phyloP scores from a whole-genome alignment of 2,797 vertebrate species.

The Triplophysa yarkandensis region DNA sequence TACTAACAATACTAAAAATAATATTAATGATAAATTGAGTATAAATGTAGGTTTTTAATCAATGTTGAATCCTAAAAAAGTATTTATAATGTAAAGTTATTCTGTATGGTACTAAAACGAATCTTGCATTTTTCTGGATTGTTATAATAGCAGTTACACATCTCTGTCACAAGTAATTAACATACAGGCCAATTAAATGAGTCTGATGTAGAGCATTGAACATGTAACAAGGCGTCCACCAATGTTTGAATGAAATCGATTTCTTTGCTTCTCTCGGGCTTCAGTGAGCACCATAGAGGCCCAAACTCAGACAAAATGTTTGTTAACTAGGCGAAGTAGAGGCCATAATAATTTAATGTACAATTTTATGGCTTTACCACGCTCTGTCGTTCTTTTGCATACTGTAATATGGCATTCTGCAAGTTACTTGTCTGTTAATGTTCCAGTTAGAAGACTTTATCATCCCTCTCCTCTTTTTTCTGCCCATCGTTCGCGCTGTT shows the following conservation, averaged over 20 bases:
- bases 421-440: slow-evolving; percentile 99
- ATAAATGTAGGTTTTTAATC: too few relatives aligned
- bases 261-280: slow-evolving; percentile 60
- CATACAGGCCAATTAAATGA: slow-evolving; percentile 37
- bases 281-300: slow-evolving; percentile 73
- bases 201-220: slow-evolving; percentile 32
- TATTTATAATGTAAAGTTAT: slow-evolving; percentile 6
- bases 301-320: slow-evolving; percentile 86
- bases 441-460: slow-evolving; percentile 99
- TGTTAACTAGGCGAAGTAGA: slow-evolving; percentile 99
- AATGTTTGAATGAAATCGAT: slow-evolving; percentile 46
- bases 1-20: neutral
- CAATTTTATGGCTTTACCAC: slow-evolving; percentile 97
- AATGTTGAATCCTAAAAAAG: too few relatives aligned
- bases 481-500: slow-evolving; percentile 93
- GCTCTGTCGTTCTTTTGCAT: slow-evolving; percentile 98
- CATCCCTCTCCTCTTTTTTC: slow-evolving; percentile 83
- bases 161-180: slow-evolving; percentile 40
- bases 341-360: slow-evolving; percentile 99
- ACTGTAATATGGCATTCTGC: slow-evolving; percentile 99
- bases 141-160: slow-evolving; percentile 10
- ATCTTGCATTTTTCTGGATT: neutral
- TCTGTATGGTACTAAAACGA: neutral
- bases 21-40: too few relatives aligned
- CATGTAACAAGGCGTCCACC: slow-evolving; percentile 44